A percentile compares a stretch with the other conserved stretches of the same genome.
Conservation (phyloP, 2,888 invertebrate species). For the Ennomos erosarius region DNA sequence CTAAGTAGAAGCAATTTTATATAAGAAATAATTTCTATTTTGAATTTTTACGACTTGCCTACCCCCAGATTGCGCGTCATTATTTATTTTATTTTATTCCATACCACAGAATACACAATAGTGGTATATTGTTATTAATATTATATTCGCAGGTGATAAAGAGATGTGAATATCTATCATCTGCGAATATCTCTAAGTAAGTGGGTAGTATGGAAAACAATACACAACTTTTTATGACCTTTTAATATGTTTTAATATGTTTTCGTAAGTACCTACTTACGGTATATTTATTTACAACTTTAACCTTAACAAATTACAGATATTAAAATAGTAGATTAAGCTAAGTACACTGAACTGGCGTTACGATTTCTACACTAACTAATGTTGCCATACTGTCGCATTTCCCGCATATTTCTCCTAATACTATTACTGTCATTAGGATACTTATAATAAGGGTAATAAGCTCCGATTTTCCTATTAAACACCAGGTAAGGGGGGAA, state of each 20-base stretch:
- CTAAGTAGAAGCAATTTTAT: too few relatives aligned
- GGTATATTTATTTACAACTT: constrained; percentile 1
- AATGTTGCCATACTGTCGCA: constrained; percentile 10
- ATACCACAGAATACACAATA: too few relatives aligned
- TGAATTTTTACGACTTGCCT: too few relatives aligned
- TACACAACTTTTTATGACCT: not conserved
- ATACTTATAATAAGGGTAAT: constrained; percentile 70
- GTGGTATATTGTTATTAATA: too few relatives aligned
- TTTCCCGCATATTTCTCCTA: constrained; percentile 46
- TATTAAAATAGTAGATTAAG: too few relatives aligned
- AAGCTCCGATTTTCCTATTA: constrained; percentile 68
- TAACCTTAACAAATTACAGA: not conserved
- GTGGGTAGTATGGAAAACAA: not conserved
- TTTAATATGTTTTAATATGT: not conserved
- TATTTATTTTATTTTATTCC: too few relatives aligned
- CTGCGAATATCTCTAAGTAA: too few relatives aligned
- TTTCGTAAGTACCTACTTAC: not conserved
- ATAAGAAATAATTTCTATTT: too few relatives aligned
- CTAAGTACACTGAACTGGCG: too few relatives aligned
- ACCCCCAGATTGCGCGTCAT: too few relatives aligned
- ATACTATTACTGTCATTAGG: constrained; percentile 54
- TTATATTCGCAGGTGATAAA: too few relatives aligned
- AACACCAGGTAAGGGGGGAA: constrained; percentile 73
- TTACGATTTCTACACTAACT: not conserved
- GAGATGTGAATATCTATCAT: too few relatives aligned